phyloP scores from a whole-genome alignment of 2,888 invertebrate species.

The Drosophila kuntzei region DNA sequence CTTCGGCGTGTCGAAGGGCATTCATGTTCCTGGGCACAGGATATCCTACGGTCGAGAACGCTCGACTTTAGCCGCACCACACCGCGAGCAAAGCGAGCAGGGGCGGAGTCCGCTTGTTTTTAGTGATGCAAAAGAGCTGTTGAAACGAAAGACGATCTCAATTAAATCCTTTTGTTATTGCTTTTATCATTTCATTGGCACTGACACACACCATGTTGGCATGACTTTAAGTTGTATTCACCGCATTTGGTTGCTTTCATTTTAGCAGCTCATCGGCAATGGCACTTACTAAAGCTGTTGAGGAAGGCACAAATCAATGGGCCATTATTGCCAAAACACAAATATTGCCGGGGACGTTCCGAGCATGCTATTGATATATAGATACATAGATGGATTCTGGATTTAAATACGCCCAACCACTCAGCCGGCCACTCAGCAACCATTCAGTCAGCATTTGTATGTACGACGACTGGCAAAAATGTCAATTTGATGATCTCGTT shows the following conservation, averaged over 20 bases:
- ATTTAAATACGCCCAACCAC: slow-evolving; percentile 58
- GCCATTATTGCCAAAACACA: slow-evolving; percentile 31
- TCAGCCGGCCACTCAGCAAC: slow-evolving; percentile 13
- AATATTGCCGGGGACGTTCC: slow-evolving; percentile 57
- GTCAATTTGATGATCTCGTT: slow-evolving; percentile 71
- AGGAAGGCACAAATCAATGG: slow-evolving; percentile 22
- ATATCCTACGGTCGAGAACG: too few species aligned
- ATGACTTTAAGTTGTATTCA: slow-evolving; percentile 12
- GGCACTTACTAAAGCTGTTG: not conserved
- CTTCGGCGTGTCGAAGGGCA: too few species aligned
- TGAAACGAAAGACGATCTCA: too few species aligned
- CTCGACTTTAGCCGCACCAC: too few species aligned
- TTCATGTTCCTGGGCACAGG: too few species aligned
- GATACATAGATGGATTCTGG: slow-evolving; percentile 9
- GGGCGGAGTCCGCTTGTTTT: too few species aligned
- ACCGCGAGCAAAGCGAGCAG: too few species aligned
- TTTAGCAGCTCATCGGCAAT: slow-evolving; percentile 30
- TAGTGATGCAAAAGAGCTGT: too few species aligned
- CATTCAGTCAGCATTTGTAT: slow-evolving; percentile 26
- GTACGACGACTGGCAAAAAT: slow-evolving; percentile 32
- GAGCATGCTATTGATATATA: slow-evolving; percentile 64
- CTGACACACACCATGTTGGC: slow-evolving; percentile 19
- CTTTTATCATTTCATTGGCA: too few species aligned
- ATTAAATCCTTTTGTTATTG: too few species aligned
- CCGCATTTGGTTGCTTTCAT: slow-evolving; percentile 21